Percentiles rank a stretch among this genome's conserved stretches.
phyloP scores from a whole-genome alignment of 2,113 vertebrate species.

The Percopsis transmontana region DNA sequence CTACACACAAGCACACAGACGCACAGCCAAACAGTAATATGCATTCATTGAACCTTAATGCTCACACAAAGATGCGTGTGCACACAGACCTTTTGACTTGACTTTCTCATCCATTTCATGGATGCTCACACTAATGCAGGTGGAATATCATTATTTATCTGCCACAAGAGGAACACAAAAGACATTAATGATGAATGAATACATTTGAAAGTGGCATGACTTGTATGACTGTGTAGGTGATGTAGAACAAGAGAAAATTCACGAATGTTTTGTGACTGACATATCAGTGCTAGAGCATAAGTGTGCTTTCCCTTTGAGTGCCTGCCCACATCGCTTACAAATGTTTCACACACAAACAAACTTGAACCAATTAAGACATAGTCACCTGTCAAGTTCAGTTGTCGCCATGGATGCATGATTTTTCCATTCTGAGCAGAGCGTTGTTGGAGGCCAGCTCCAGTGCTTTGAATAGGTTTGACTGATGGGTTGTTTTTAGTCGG shows the following conservation, averaged over 20 bases:
- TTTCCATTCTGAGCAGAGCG: conserved; percentile 33
- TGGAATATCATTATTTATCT: too few species aligned
- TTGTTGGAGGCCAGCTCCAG: conserved; percentile 27
- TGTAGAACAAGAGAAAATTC: conserved; percentile 20
- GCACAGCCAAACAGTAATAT: neutral
- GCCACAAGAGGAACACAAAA: neutral
- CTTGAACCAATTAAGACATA: conserved; percentile 17
- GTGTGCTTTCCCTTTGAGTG: conserved; percentile 4
- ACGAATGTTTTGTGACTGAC: neutral
- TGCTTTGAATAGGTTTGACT: conserved; percentile 55
- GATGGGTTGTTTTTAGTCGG: conserved; percentile 32
- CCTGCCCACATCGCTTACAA: too few species aligned
- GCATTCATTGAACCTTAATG: too few species aligned
- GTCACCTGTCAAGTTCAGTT: conserved; percentile 29
- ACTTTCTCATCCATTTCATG: neutral
- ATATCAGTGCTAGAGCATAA: neutral
- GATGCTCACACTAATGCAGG: neutral
- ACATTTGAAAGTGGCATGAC: conserved; percentile 34
- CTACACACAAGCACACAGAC: neutral
- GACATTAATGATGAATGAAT: neutral
- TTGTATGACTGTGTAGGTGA: conserved; percentile 23
- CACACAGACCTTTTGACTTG: too few species aligned
- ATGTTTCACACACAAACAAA: conserved; percentile 7
- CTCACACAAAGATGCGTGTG: too few species aligned
- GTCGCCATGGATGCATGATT: conserved; percentile 5